Base-by-base conservation (phyloP, 2,888 invertebrate species). In the Hecatera dysodea region DNA sequence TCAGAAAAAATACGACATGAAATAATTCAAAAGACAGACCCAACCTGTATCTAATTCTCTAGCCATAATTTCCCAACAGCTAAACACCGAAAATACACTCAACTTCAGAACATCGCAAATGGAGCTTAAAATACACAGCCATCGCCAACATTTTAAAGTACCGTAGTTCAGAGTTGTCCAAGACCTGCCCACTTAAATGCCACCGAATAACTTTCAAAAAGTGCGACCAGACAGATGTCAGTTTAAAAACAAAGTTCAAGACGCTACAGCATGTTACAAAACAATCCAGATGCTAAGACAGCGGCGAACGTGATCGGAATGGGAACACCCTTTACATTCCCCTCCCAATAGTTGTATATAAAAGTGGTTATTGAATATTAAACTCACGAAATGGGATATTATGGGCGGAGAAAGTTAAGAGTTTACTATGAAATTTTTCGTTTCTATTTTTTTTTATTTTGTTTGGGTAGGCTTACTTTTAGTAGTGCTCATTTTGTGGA, bases 201-300 rank as follows among this genome's bases (percentile, higher is more conserved):
- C 75, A 78, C 79, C 81, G 85, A 90, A 90, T 88, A 90, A 90
- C 85, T 78, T 88, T 87, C 85, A 87, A 85, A 90, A 88, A 89
- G 86, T 88, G 80, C 53, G 66, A 67, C 83, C 64, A 88, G 89
- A 89, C 89, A 87, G 87, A 89, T 85, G 89, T 87, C 88, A 91
- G 91, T 91, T 93, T 90, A 88, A 92, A 93, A 93, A 93, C 92
- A 92, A 93, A 93, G 90, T 91, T 87, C 67, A 84, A 85, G 88
- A 84, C 82, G 89, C 86, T 91, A 90, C 91, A 91, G 88, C 89
- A 89, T 92, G 93, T 92, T 93, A 87, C 93, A 90, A 92, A 94
- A 93, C 94, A 93, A 93, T 92, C 94, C 94, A 93, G 93, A 94
- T 93, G 93, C 88, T 93, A 94, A 93, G 94, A 93, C 92, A 90